These are phyloP conservation scores for Sebastes cheni DNA, from an alignment of 2,797 vertebrate genomes.

Conservation along the genomic window DNA sequence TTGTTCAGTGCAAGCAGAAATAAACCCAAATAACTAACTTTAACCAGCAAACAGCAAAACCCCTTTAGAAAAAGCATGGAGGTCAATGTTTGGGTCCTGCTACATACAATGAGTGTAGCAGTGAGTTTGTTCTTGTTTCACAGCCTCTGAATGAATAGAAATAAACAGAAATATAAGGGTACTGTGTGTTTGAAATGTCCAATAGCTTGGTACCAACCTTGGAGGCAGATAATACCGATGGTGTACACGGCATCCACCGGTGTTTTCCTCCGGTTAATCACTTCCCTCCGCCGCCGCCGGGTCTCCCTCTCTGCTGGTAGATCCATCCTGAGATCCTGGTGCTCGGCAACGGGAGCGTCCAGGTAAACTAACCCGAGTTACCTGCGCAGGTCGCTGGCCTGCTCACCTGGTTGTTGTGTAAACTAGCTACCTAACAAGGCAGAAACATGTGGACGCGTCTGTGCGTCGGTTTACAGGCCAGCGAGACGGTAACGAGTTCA, in stretches of 20 bases:
- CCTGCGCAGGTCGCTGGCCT: constrained; percentile 41
- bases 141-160: neutral
- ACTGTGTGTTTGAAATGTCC: neutral
- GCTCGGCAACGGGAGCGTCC: constrained; percentile 21
- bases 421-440: constrained; percentile 15
- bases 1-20: neutral
- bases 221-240: constrained; percentile 66
- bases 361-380: constrained; percentile 44
- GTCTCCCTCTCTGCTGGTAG: constrained; percentile 27
- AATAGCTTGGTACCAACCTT: constrained; percentile 68
- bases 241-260: constrained; percentile 35
- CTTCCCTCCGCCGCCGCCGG: constrained; percentile 42
- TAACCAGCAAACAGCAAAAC: neutral
- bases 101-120: too few relatives aligned
- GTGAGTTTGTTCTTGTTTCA: neutral
- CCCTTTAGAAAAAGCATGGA: constrained; percentile 9
- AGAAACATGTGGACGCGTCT: constrained; percentile 46
- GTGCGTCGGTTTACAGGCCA: constrained; percentile 11
- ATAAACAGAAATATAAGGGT: accelerated
- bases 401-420: constrained; percentile 52
- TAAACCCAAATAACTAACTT: neutral
- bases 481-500: constrained; percentile 6
- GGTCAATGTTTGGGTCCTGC: constrained; percentile 19
- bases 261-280: constrained; percentile 26
- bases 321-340: constrained; percentile 62